These are phyloP conservation scores for Pseudorhiza aurosa DNA, from an alignment of 30 jellyfish, hydroid and myxozoan species.

Conservation along the genomic window DNA sequence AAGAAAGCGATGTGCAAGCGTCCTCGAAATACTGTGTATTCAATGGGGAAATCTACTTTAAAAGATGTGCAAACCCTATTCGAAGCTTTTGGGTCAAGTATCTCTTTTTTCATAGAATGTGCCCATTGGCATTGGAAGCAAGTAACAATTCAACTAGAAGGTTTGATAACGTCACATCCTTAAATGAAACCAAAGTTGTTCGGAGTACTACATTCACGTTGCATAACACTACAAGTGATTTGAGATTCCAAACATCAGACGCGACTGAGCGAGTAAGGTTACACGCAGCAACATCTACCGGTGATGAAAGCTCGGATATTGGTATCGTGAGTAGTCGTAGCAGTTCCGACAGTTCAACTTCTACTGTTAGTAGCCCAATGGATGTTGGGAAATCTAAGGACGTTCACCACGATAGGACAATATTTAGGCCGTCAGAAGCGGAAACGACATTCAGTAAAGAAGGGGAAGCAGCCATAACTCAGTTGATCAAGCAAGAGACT, in stretches of 20 bases:
- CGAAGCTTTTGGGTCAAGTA: constrained; percentile 40
- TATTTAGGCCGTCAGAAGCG: neutral
- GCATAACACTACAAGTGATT: neutral
- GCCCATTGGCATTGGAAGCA: constrained; percentile 21
- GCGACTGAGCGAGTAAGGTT: neutral
- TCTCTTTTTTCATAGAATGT: constrained; percentile 49
- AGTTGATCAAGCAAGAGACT: neutral
- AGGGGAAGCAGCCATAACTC: neutral
- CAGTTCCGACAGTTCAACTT: neutral
- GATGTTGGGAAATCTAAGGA: neutral
- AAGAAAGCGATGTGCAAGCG: constrained; percentile 31
- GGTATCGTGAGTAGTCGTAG: neutral
- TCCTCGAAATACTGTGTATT: constrained; percentile 8
- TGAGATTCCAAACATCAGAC: neutral
- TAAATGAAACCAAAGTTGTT: neutral
- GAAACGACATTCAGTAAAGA: too few relatives aligned
- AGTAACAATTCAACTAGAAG: too few relatives aligned
- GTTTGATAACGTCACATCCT: neutral
- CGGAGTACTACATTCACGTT: neutral
- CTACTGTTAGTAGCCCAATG: neutral
- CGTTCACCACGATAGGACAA: neutral
- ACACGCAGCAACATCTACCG: neutral
- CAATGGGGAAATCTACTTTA: constrained; percentile 34
- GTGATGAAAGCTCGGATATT: neutral
- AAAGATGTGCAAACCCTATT: constrained; percentile 65